Evolutionary conservation across 2,888 invertebrate species (phyloP).

Genomic region (Limnephilus auricula): DNA sequence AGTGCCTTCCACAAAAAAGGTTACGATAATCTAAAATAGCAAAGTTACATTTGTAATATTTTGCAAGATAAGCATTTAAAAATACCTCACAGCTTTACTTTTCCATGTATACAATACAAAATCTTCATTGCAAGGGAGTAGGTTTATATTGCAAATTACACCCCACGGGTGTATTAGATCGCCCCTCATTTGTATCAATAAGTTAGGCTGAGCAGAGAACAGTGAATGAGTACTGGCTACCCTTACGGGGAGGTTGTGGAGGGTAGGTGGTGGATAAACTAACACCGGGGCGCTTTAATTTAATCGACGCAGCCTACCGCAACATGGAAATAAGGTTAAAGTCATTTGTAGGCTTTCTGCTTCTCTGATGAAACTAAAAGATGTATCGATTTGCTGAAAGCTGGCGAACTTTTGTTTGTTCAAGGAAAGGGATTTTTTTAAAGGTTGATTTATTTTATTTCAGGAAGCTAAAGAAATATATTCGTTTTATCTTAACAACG

Average conservation of each 20-base stretch:
- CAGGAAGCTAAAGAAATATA: background rate
- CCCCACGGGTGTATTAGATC: background rate
- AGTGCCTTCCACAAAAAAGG: no score
- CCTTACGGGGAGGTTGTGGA: background rate
- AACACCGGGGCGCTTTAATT: background rate
- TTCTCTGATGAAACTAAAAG: constrained; percentile 1
- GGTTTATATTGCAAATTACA: background rate
- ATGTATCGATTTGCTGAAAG: background rate
- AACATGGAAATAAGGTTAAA: constrained; percentile 6
- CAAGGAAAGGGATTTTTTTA: background rate
- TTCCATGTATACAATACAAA: background rate
- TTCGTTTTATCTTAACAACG: background rate
- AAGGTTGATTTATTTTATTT: background rate
- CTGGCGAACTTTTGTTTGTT: background rate
- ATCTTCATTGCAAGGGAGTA: background rate
- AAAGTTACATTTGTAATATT: background rate
- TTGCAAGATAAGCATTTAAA: background rate
- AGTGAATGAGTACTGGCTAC: background rate
- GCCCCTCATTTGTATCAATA: constrained; percentile 2
- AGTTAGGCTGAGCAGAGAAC: background rate
- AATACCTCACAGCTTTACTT: background rate
- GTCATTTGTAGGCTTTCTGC: constrained; percentile 4
- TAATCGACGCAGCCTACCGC: background rate
- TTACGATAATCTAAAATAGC: no score
- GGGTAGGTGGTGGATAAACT: background rate